Percentiles rank a stretch among this genome's conserved stretches.
These are phyloP conservation scores for Drosophila mayri DNA, from an alignment of 1,140 invertebrate species.

Conservation along the genomic window DNA sequence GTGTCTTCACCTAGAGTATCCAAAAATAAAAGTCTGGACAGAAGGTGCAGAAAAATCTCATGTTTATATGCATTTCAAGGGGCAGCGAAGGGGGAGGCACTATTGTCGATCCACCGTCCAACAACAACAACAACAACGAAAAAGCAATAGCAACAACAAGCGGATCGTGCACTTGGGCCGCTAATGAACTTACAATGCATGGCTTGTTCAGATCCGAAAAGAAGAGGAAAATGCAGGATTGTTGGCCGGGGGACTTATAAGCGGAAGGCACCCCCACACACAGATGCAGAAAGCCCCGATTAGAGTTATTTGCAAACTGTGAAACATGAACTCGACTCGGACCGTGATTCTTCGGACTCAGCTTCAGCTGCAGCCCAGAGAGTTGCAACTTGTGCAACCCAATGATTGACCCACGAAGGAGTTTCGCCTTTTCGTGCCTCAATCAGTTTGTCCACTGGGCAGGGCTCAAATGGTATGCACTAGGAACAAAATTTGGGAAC, in stretches of 20 bases:
- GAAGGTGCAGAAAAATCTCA: constrained; percentile 68
- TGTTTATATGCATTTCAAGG: constrained; percentile 79
- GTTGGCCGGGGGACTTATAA: constrained; percentile 1
- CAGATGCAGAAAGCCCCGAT: constrained; percentile 34
- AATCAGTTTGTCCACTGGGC: constrained; percentile 69
- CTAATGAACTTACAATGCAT: constrained; percentile 82
- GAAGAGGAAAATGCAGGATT: constrained; percentile 39
- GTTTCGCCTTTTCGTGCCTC: constrained; percentile 58
- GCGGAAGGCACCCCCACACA: constrained; percentile 36
- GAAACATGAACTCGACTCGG: constrained; percentile 63
- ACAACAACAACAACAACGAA: constrained; percentile 38
- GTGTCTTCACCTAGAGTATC: not conserved
- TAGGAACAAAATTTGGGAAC: not conserved
- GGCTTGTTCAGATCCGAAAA: constrained; percentile 60
- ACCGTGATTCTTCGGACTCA: constrained; percentile 1
- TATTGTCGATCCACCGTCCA: constrained; percentile 18
- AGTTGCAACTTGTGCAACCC: constrained; percentile 25
- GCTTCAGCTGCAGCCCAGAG: constrained; percentile 10
- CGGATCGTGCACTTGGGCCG: constrained; percentile 74
- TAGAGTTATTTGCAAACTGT: constrained; percentile 58
- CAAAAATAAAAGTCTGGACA: constrained; percentile 10
- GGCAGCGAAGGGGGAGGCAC: constrained; percentile 16
- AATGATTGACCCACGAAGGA: constrained; percentile 68
- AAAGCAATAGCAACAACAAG: constrained; percentile 41
- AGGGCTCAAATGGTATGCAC: constrained; percentile 27